Percentiles rank a stretch among this genome's conserved stretches.
Conservation (phyloP, 2,888 invertebrate species). For the Elegia similella region DNA sequence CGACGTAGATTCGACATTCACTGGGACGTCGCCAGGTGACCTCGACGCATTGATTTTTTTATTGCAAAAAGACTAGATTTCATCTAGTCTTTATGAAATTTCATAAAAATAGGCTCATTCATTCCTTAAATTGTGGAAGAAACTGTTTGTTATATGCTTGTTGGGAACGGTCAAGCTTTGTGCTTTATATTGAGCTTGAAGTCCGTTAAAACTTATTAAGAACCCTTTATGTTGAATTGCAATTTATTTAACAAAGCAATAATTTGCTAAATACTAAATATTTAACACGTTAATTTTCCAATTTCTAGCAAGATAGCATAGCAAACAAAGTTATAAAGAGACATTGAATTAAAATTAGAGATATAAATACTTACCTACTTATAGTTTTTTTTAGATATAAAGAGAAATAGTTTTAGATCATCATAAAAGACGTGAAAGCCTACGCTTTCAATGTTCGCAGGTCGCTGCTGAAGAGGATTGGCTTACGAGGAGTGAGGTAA, state of each 20-base stretch:
- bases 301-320: background rate
- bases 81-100: too few species aligned
- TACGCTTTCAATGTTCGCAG: slow-evolving; percentile 65
- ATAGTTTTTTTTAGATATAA: background rate
- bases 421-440: slow-evolving; percentile 74
- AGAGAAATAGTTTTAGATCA: background rate
- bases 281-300: background rate
- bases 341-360: background rate
- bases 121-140: too few species aligned
- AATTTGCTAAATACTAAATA: background rate
- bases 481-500: slow-evolving; percentile 73
- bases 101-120: too few species aligned
- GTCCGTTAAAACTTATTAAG: too few species aligned
- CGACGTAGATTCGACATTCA: slow-evolving; percentile 85
- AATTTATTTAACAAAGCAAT: background rate
- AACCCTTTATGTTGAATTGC: background rate
- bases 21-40: slow-evolving; percentile 86
- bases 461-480: slow-evolving; percentile 75
- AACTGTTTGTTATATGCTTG: too few species aligned
- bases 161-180: background rate
- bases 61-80: background rate
- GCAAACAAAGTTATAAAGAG: too few species aligned
- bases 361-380: background rate
- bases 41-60: slow-evolving; percentile 46
- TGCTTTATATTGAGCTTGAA: background rate